Percentiles rank a stretch among this genome's conserved stretches.
Evolutionary conservation across 2,888 invertebrate genomes (phyloP).

Genomic region (Cyclophora albipunctata): DNA sequence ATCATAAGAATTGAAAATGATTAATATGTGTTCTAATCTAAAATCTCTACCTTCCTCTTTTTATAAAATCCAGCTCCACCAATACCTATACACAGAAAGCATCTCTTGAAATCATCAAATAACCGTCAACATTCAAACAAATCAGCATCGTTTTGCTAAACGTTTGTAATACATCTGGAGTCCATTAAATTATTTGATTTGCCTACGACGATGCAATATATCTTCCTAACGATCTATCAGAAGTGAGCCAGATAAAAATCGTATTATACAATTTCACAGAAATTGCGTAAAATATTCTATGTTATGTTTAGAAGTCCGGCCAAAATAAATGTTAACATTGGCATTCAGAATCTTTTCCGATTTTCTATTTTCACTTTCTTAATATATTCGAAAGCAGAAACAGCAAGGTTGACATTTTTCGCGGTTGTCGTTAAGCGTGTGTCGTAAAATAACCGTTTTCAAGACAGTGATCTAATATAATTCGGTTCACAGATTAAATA

Average conservation of each 20-base stretch:
- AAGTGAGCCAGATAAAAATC: constrained; percentile 15
- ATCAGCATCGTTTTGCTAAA: no score
- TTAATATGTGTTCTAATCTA: no score
- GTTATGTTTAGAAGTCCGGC: constrained; percentile 25
- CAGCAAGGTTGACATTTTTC: constrained; percentile 55
- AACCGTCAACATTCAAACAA: no score
- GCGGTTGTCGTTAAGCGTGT: constrained; percentile 28
- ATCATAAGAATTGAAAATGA: no score
- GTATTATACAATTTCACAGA: constrained; percentile 14
- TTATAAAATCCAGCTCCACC: no score
- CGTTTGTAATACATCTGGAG: not conserved
- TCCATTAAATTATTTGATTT: constrained; percentile 6
- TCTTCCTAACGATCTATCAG: constrained; percentile 17
- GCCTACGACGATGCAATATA: constrained; percentile 7
- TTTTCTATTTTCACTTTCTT: constrained; percentile 61
- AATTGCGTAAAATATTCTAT: constrained; percentile 1
- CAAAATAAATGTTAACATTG: constrained; percentile 63
- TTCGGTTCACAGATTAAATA: constrained; percentile 6
- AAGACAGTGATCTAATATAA: constrained; percentile 7
- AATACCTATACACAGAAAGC: no score
- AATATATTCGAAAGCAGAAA: constrained; percentile 47
- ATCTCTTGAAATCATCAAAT: no score
- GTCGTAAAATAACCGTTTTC: constrained; percentile 30
- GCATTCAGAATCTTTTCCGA: constrained; percentile 61
- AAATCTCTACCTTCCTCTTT: no score